phyloP scores from a whole-genome alignment of 2,888 invertebrate genomes.

The Andrena bicolor region DNA sequence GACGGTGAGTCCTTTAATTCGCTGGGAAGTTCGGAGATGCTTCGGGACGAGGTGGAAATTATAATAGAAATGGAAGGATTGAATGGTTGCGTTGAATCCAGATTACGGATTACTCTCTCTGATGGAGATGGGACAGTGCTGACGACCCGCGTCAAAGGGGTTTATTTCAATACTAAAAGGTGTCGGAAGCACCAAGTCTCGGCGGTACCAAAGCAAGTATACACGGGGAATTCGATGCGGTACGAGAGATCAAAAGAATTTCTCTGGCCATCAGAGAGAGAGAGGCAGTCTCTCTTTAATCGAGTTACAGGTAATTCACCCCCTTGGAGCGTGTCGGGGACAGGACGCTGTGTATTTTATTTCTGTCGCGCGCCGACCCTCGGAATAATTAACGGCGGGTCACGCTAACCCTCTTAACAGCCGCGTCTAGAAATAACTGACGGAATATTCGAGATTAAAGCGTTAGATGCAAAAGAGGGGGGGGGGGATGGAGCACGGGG shows the following conservation, averaged over 20 bases:
- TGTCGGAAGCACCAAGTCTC: background rate
- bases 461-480: slow-evolving; percentile 53
- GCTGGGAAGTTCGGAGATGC: too few relatives aligned
- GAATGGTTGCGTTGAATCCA: too few relatives aligned
- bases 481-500: slow-evolving; percentile 14
- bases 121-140: background rate
- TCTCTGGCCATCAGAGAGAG: background rate
- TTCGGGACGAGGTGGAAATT: too few relatives aligned
- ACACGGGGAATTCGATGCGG: background rate
- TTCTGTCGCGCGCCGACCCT: slow-evolving; percentile 50
- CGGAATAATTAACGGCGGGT: slow-evolving; percentile 65
- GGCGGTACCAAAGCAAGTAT: background rate
- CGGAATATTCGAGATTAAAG: slow-evolving; percentile 66
- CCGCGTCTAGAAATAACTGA: slow-evolving; percentile 61
- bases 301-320: slow-evolving; percentile 61
- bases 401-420: slow-evolving; percentile 65
- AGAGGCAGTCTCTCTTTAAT: slow-evolving; percentile 49
- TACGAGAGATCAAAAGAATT: slow-evolving; percentile 40
- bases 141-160: background rate
- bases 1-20: slow-evolving; percentile 88
- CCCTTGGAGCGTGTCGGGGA: slow-evolving; percentile 40
- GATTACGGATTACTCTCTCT: too few relatives aligned
- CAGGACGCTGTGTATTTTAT: slow-evolving; percentile 50
- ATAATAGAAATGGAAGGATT: too few relatives aligned
- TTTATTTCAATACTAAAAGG: slow-evolving; percentile 4